Evolutionary conservation across 1,140 invertebrate species (phyloP), one percentile per base, ranked within the genome.

Genomic region (Lasioglossum baleicum): DNA sequence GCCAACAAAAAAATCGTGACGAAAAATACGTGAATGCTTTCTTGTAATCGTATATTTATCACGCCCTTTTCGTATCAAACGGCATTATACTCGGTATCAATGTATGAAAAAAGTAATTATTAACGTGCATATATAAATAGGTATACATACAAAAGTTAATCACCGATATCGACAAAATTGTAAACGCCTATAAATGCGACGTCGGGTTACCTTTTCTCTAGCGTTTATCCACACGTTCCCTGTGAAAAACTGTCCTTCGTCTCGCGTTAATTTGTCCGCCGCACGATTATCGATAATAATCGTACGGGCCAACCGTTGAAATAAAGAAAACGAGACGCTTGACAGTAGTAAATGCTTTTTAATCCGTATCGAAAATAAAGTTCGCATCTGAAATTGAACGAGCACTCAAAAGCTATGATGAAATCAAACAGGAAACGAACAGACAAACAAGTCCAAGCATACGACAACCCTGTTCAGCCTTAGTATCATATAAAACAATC

Each of bases 361-460:
- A 70, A 75, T 77, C 68, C 20, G 66, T 70, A 77, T 77, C 66
- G 42, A 63, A 70, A 77, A 77, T 77, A 70, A 63, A 61, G 66
- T 70, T 77, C 42, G 42, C 67, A 61, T 69, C 20, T 48, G 56
- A 63, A 63, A 40, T 35, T 6, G 75, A 70, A 70, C 31, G 20
- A 40, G 58, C 61, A 42, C 48, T 22, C 17, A 44, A 68, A 20
- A 70, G 1, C 26, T 44, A 48, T 13, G 44, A 51, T 51, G 13
- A 26, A 69, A 66, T 63, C 11, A 48, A 56, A 63, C 31, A 26
- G 58, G 67, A 44, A 70, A 70, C 42, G 48, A 70, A 71, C 58
- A 70, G 56, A 61, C 56, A 35, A 63, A 48, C 61, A 51, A 81
- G 31, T 75, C n/a, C 66, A 65, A 70, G 31, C 58, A 81, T 31